Evolutionary conservation across 2,113 vertebrate genomes (phyloP).

Genomic region (Andinoacara biseriatus): DNA sequence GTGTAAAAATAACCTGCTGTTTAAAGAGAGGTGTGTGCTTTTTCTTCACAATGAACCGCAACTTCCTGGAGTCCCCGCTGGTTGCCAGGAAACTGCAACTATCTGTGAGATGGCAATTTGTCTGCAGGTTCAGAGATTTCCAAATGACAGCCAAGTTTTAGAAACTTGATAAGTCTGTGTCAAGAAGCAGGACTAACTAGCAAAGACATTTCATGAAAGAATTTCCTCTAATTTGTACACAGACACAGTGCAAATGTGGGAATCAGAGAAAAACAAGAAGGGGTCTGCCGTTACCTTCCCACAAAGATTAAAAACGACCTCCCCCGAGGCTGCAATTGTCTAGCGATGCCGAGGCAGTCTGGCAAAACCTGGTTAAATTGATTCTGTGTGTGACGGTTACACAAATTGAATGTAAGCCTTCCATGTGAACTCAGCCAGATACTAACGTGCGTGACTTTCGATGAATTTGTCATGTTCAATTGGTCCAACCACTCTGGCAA

Average conservation of each 20-base stretch:
- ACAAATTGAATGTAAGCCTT: background rate
- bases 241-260: background rate
- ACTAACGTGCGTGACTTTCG: slow-evolving; percentile 94
- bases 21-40: background rate
- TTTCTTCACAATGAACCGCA: background rate
- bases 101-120: background rate
- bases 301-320: slow-evolving; percentile 9
- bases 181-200: background rate
- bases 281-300: background rate
- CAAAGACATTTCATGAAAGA: background rate
- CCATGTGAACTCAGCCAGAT: background rate
- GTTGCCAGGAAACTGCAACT: slow-evolving; percentile 14
- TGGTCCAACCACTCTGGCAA: slow-evolving; percentile 91
- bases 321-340: background rate
- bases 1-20: background rate
- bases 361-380: background rate
- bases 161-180: background rate
- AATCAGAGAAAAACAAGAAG: background rate
- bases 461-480: slow-evolving; percentile 97
- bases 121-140: background rate
- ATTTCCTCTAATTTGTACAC: background rate
- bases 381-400: background rate
- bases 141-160: background rate
- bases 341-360: background rate
- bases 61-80: background rate